phyloP scores from a whole-genome alignment of 2,797 vertebrate species.

The Rhynchotus rufescens region DNA sequence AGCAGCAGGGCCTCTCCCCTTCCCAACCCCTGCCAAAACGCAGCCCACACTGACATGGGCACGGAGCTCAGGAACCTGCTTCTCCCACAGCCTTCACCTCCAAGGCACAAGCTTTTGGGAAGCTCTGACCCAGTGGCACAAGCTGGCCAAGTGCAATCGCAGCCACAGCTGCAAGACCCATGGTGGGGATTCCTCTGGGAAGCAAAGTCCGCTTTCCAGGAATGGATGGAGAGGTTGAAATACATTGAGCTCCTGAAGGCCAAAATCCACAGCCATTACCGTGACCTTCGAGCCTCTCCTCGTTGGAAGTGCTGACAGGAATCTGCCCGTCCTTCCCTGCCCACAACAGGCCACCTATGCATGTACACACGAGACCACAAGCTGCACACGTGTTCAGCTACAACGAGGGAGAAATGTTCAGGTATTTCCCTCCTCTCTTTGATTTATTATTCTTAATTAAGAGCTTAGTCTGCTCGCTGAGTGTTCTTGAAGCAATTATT shows the following conservation, averaged over 20 bases:
- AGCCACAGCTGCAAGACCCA: neutral
- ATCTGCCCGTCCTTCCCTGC: neutral
- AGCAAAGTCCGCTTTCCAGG: neutral
- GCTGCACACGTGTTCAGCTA: slow-evolving; percentile 1
- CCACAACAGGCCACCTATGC: neutral
- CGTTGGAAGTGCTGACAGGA: neutral
- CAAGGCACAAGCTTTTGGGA: neutral
- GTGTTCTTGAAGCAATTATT: slow-evolving; percentile 55
- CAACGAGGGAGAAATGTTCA: neutral
- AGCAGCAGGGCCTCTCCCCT: neutral
- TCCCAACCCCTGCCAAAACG: neutral
- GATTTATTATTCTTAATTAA: slow-evolving; percentile 73
- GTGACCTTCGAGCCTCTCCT: neutral
- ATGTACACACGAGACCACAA: neutral
- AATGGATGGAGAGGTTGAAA: neutral
- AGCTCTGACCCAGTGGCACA: neutral
- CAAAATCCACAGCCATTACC: neutral
- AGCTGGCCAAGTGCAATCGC: accelerated
- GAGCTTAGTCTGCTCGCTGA: slow-evolving; percentile 34
- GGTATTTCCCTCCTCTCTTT: slow-evolving; percentile 24
- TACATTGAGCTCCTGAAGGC: neutral
- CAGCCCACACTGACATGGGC: accelerated
- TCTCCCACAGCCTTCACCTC: neutral
- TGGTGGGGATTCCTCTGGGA: neutral
- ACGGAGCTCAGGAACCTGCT: neutral